Base-by-base conservation (phyloP, 2,113 vertebrate genomes). In the Tonatia bakeri region DNA sequence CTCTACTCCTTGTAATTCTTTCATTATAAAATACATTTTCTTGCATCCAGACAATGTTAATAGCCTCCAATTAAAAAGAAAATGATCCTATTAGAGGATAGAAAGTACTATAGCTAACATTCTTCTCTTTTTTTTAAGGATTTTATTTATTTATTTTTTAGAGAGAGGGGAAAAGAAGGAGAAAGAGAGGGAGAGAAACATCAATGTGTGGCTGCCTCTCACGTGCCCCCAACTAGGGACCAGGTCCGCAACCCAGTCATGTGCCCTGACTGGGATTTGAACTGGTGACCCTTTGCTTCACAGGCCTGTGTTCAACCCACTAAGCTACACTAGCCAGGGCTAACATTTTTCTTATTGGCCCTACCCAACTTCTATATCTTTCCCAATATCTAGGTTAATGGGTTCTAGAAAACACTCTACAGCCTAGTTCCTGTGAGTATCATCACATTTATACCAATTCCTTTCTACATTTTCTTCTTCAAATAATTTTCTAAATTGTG, bases 11-110 rank as follows among this genome's bases (percentile, higher is more conserved):
- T 83, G 5, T 43, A 84, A 65, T 72, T 72, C 9, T 84, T 20
- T 88, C 69, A 38, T 61, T 73, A 43, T 31, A 90, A 94, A 93
- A 79, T 70, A n/a, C 15, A 88, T 80, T 87, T 85, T 94, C 84
- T 75, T 93, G 50, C 38, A 36, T 77, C 72, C 38, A 47, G 15
- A 43, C 70, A 82, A 38, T 54, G 3, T 65, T 54, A 70, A 88
- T 10, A 85, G 85, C 45, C 26, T 81, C 52, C 72, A 82, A 28
- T 38, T 77, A 76, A 94, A 96, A 96, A n/a, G n/a, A 52, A 79
- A 83, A 80, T 14, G 5, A 65, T 84, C 50, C 90, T 76, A 17
- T n/a, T 45, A 52, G 24, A 38, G 22, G 22, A 5, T 14, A 82
- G 5, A 92, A 87, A 89, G 15, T 36, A 43, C 69, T 67, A 47